phyloP scores from a whole-genome alignment of 1,140 invertebrate genomes.

The Tachypleus tridentatus region DNA sequence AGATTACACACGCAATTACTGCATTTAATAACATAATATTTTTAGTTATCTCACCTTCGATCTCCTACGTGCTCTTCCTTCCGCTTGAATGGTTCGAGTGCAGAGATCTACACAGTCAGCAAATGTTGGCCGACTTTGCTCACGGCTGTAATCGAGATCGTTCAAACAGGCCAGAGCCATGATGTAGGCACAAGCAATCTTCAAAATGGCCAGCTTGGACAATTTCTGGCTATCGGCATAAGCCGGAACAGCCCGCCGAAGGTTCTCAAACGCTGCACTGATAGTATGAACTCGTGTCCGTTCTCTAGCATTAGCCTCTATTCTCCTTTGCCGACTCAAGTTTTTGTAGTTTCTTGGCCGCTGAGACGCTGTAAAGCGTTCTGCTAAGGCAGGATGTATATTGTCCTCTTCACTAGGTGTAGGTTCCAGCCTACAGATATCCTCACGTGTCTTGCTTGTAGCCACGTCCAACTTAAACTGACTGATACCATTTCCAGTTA shows the following conservation, averaged over 20 bases:
- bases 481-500: too few species aligned
- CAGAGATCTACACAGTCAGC: slow-evolving; percentile 69
- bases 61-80: slow-evolving; percentile 60
- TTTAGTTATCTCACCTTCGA: slow-evolving; percentile 35
- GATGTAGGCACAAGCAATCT: slow-evolving; percentile 84
- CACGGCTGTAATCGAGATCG: slow-evolving; percentile 46
- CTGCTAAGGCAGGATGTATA: not conserved
- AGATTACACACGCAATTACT: too few species aligned
- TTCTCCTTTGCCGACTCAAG: slow-evolving; percentile 79
- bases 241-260: slow-evolving; percentile 67
- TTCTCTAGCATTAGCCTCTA: slow-evolving; percentile 87
- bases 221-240: slow-evolving; percentile 88
- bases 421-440: not conserved
- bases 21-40: too few species aligned
- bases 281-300: slow-evolving; percentile 86
- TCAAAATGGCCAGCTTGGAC: slow-evolving; percentile 76
- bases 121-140: slow-evolving; percentile 41
- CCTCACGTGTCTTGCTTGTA: not conserved
- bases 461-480: not conserved
- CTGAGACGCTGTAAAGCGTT: not conserved
- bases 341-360: slow-evolving; percentile 81
- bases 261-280: slow-evolving; percentile 82
- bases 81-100: slow-evolving; percentile 77
- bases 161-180: slow-evolving; percentile 60
- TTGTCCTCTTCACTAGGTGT: not conserved